Percentiles rank a stretch among this genome's conserved stretches.
These are phyloP conservation scores for Drosophila subquinaria DNA, from an alignment of 2,888 invertebrate species.

Conservation along the genomic window DNA sequence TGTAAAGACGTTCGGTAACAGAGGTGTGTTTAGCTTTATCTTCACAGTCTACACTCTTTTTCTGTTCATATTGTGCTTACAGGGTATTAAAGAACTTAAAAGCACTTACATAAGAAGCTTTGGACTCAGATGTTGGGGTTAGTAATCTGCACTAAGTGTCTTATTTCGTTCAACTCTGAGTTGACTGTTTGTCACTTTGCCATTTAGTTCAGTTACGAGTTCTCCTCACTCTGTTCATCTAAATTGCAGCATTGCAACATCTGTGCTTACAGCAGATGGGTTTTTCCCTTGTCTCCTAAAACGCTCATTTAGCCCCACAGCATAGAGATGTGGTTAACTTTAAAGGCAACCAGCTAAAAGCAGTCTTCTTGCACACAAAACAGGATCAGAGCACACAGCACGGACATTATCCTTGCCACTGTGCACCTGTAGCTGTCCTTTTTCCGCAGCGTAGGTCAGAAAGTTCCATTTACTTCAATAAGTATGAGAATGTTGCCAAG, in stretches of 20 bases:
- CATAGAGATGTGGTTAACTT: slow-evolving; percentile 8
- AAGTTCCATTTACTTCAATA: slow-evolving; percentile 38
- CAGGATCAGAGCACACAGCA: slow-evolving; percentile 17
- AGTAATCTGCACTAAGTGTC: slow-evolving; percentile 18
- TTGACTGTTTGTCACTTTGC: slow-evolving; percentile 3
- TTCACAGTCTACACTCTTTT: too few relatives aligned
- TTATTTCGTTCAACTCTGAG: slow-evolving; percentile 20
- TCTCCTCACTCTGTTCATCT: slow-evolving; percentile 6
- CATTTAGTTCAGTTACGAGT: background rate
- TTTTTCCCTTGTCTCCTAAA: background rate
- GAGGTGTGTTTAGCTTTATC: background rate
- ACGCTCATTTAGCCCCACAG: background rate
- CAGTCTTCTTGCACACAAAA: slow-evolving; percentile 17
- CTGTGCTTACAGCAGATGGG: slow-evolving; percentile 26
- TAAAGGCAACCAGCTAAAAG: slow-evolving; percentile 22
- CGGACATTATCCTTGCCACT: slow-evolving; percentile 20
- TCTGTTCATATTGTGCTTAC: background rate
- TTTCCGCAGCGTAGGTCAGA: slow-evolving; percentile 14
- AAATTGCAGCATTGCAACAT: slow-evolving; percentile 42
- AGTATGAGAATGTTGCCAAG: slow-evolving; percentile 12
- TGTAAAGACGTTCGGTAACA: background rate
- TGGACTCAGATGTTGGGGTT: slow-evolving; percentile 10
- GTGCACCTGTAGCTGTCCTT: slow-evolving; percentile 51
- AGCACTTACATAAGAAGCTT: background rate
- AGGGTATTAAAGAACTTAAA: slow-evolving; percentile 3